Base-by-base conservation (phyloP, 92 coral and sea anemone species). In the Epizoanthus scotinus region DNA sequence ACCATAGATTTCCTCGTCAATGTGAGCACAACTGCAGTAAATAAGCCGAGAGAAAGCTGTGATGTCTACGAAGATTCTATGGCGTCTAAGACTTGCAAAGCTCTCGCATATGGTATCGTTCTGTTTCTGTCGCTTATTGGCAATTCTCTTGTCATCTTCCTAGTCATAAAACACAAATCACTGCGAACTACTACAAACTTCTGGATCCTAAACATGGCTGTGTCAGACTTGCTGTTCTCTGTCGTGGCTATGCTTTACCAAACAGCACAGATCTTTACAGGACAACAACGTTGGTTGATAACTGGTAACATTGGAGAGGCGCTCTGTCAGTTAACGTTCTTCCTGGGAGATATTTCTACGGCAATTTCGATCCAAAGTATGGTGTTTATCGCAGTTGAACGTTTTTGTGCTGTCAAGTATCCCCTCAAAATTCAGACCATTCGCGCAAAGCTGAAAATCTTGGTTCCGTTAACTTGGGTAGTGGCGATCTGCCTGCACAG, bases 161-260 rank as follows among this genome's bases (percentile, higher is more conserved):
- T 68, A 53, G 56, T 68, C 53, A 22, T 31, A 44, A 68, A 44
- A 21, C 55, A 42, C 12, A 68, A 68, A 68, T 27, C 56, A 19
- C 56, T 68, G 53, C 73, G 44, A 34, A 68, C 73, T 20, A 68
- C 54, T n/a, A 68, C 36, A 34, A 68, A 68, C 24, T 27, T 68
- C 55, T 68, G 73, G 73, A 38, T 68, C 40, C 56, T 68, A 27
- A 68, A 68, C 17, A 68, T 68, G 73, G 73, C 73, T n/a, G 73
- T 68, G n/a, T 68, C 73, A 40, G 73, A 68, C 73, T 40, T 68
- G 73, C 56, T 68, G 56, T 68, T 68, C 36, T 56, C 73, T 26
- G 56, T 68, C 31, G 73, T 68, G 14, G 56, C 73, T 0, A 42
- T 68, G 56, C 73, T 56, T 10, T 68, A 40, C 36, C 73, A 68